These are phyloP conservation scores for Sebastes umbrosus DNA, from an alignment of 2,797 vertebrate species.

Conservation along the genomic window DNA sequence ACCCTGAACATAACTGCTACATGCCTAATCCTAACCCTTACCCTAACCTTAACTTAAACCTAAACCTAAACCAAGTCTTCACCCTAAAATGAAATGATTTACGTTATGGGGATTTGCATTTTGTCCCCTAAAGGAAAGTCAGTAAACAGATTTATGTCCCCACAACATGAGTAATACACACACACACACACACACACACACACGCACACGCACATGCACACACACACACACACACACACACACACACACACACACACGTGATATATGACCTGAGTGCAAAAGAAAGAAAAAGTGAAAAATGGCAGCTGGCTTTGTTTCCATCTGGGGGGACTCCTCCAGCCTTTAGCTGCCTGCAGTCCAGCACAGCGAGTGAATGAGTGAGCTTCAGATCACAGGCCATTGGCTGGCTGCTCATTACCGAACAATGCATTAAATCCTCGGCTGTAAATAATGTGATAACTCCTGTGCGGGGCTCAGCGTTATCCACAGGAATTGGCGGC, in stretches of 20 bases:
- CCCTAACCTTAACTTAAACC: too few species aligned
- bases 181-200: too few species aligned
- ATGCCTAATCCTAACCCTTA: too few species aligned
- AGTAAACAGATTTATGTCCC: too few species aligned
- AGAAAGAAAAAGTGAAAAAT: background rate
- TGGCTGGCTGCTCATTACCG: constrained; percentile 56
- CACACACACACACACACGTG: background rate
- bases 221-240: accelerated
- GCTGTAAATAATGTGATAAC: constrained; percentile 64
- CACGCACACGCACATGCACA: background rate
- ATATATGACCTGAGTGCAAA: background rate
- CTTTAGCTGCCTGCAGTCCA: constrained; percentile 32
- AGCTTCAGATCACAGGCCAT: constrained; percentile 49
- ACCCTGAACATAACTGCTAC: too few species aligned
- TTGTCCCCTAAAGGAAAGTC: too few species aligned
- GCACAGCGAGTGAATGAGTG: constrained; percentile 42
- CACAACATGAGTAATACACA: too few species aligned
- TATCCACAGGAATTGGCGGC: constrained; percentile 21
- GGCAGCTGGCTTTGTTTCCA: constrained; percentile 16
- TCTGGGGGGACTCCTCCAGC: constrained; percentile 1
- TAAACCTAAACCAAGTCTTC: too few species aligned
- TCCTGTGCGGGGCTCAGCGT: constrained; percentile 33
- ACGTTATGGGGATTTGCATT: too few species aligned
- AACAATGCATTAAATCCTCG: constrained; percentile 44
- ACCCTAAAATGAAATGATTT: too few species aligned